These are phyloP conservation scores for Aramus guarauna DNA, from an alignment of 2,113 vertebrate genomes.

Conservation along the genomic window DNA sequence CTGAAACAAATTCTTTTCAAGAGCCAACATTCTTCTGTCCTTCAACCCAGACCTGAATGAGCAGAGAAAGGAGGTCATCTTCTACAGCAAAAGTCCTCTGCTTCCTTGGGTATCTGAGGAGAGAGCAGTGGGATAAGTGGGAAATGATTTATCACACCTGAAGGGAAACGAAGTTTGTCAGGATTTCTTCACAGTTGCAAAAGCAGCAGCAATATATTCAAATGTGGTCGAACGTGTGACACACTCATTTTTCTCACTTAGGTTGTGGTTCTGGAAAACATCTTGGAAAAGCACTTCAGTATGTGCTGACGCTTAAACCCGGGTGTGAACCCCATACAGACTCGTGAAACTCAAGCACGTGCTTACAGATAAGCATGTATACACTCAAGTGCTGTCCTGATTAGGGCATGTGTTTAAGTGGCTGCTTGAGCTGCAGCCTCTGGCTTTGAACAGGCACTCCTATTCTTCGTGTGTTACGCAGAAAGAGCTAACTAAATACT, in stretches of 20 bases:
- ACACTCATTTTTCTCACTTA: constrained; percentile 52
- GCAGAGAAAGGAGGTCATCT: neutral
- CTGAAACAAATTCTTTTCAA: constrained; percentile 32
- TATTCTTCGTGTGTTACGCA: neutral
- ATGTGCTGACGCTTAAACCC: neutral
- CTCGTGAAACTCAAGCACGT: neutral
- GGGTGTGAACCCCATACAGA: neutral
- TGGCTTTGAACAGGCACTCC: constrained; percentile 6
- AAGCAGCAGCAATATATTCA: neutral
- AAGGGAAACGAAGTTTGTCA: neutral
- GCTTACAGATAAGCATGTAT: constrained; percentile 10
- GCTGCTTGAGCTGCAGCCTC: constrained; percentile 18
- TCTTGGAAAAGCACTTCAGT: constrained; percentile 4
- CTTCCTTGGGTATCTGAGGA: neutral
- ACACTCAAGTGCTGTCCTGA: constrained; percentile 14
- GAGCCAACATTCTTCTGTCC: neutral
- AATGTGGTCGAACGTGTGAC: neutral
- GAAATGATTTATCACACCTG: neutral
- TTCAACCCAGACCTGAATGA: neutral
- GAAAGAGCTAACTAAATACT: constrained; percentile 6
- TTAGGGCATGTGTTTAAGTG: constrained; percentile 3
- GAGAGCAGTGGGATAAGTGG: neutral
- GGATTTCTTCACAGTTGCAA: neutral
- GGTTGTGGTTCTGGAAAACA: neutral
- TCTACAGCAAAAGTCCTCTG: neutral